Conservation (phyloP, 2,888 invertebrate species). For the Drosophila prostipennis region DNA sequence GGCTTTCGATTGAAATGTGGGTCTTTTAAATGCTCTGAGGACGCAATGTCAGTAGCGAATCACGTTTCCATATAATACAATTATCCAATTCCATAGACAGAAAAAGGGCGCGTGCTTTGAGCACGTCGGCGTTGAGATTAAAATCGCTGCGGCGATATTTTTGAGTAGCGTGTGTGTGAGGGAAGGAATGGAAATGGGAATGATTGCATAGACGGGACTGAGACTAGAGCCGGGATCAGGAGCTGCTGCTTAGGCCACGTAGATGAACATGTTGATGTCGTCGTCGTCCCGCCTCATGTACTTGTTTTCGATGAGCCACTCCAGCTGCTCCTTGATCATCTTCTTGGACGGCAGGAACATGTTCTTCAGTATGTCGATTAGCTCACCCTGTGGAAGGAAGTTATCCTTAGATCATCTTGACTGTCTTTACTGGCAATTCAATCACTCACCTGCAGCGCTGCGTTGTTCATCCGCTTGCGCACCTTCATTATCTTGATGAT, state of each 20-base stretch:
- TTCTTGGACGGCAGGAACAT: constrained; percentile 99
- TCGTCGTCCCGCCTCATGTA: constrained; percentile 98
- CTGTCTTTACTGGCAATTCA: too few species aligned
- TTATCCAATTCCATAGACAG: constrained; percentile 46
- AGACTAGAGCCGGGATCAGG: constrained; percentile 36
- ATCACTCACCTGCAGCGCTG: constrained; percentile 91
- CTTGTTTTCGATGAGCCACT: constrained; percentile 99
- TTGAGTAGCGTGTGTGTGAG: constrained; percentile 8
- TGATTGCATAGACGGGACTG: constrained; percentile 43
- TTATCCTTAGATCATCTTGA: background rate
- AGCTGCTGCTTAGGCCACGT: constrained; percentile 91
- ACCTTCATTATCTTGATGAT: constrained; percentile 99
- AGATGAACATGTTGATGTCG: constrained; percentile 98
- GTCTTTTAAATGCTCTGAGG: constrained; percentile 40
- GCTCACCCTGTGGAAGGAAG: constrained; percentile 89
- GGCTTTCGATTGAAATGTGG: constrained; percentile 13
- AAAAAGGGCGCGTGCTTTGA: constrained; percentile 46
- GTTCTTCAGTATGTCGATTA: constrained; percentile 98
- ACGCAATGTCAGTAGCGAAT: constrained; percentile 43
- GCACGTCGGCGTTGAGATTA: constrained; percentile 45
- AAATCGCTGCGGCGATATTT: constrained; percentile 33
- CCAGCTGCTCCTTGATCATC: constrained; percentile 99
- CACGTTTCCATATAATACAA: constrained; percentile 48
- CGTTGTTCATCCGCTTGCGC: constrained; percentile 97
- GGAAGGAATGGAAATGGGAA: constrained; percentile 41